Conservation (phyloP, 92 coral and sea anemone genomes). For the Porites evermanni region DNA sequence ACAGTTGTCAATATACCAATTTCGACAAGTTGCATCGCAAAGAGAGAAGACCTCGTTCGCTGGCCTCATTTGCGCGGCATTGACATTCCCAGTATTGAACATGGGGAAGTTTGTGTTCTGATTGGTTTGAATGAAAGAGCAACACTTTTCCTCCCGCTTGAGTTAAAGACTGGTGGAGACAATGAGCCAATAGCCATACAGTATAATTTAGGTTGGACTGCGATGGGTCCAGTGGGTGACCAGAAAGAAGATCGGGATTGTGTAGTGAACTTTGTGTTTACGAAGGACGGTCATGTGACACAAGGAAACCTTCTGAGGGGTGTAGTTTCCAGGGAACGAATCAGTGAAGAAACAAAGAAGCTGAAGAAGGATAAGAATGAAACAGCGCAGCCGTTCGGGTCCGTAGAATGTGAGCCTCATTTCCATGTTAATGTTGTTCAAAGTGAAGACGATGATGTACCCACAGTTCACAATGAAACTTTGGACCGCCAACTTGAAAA, state of each 20-base stretch:
- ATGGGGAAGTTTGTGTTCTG: conserved; percentile 37
- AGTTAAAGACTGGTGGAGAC: conserved; percentile 39
- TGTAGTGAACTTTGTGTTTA: conserved; percentile 29
- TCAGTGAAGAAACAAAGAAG: no score
- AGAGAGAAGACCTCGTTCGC: conserved; percentile 22
- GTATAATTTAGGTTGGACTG: conserved; percentile 15
- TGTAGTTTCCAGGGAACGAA: no score
- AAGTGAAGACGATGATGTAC: no score
- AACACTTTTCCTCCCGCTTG: neutral
- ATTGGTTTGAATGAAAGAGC: neutral
- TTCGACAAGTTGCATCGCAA: conserved; percentile 52
- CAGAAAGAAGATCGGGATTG: conserved; percentile 34
- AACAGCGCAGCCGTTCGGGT: neutral
- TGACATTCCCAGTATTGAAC: conserved; percentile 23
- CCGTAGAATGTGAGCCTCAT: no score
- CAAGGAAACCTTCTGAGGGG: neutral
- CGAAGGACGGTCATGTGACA: neutral
- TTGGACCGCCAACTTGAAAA: conserved; percentile 51
- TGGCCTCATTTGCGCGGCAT: conserved; percentile 55
- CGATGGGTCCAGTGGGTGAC: conserved; percentile 71
- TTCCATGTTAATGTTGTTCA: no score
- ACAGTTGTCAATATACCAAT: conserved; percentile 71
- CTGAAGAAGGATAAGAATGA: neutral
- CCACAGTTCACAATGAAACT: neutral
- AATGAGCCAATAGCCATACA: conserved; percentile 7